Base-by-base conservation (phyloP, 2,888 invertebrate genomes). In the Hipparchia semele region DNA sequence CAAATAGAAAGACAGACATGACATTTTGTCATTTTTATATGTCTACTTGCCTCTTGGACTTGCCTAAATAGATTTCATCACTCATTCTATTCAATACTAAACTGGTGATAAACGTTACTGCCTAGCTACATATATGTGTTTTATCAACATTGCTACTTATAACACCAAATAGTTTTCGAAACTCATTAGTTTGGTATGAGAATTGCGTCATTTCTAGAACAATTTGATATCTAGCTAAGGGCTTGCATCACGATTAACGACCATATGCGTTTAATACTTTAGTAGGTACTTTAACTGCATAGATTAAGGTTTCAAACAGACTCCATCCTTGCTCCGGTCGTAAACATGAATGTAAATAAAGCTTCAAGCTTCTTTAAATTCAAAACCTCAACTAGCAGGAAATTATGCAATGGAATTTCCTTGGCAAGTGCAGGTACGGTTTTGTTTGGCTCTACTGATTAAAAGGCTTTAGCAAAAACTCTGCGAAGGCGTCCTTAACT, bases 351-450 rank as follows among this genome's bases (percentile, higher is more conserved):
- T 80, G 78, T 76, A 80, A 78, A 79, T 79, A 82, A 61, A 68
- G 70, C 72, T 74, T 64, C 65, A 12, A 80, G 74, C 70, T 78
- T 77, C 84, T 83, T 84, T 82, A 79, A 83, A 87, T 86, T 82
- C 82, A 82, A 80, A 83, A 80, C 78, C 74, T 65, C 53, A 33
- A 23, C 65, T 72, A 76, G 73, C 75, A 77, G 79, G 80, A 79
- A 75, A 76, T 77, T 78, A 77, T 77, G 72, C 79, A 75, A 75
- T 80, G 75, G 80, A 83, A 81, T 83, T 83, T 79, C 77, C 79
- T 81, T 77, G 64, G 73, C 73, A 71, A 75, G 72, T 73, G 75
- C 70, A 77, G 73, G 76, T 73, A 72, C 56, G 61, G 54, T 68
- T 72, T 68, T 33, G 62, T 64, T 49, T 49, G 49, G 10, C 23